Evolutionary conservation across 2,888 invertebrate species (phyloP).

Genomic region (Ametastegia equiseti): DNA sequence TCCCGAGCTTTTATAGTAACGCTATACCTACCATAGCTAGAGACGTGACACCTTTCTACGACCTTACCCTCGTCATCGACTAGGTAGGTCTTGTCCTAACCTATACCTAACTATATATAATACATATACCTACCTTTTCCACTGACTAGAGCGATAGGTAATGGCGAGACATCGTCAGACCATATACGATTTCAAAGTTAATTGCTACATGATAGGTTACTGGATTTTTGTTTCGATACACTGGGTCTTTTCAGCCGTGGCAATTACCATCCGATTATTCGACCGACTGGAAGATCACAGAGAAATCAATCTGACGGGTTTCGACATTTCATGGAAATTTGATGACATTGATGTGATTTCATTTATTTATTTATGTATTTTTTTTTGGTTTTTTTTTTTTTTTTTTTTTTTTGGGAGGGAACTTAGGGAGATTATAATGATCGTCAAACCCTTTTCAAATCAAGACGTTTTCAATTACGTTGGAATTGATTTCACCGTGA

Average conservation of each 20-base stretch:
- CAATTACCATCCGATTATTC: not conserved
- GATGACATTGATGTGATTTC: too few species aligned
- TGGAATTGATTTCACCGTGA: constrained; percentile 35
- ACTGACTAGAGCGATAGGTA: not conserved
- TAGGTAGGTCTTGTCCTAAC: not conserved
- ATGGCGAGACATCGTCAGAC: constrained; percentile 12
- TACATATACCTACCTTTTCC: not conserved
- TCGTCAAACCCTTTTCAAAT: constrained; percentile 40
- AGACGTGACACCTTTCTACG: constrained; percentile 21
- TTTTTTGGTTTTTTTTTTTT: not conserved
- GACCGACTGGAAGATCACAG: not conserved
- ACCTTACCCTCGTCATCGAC: constrained; percentile 36
- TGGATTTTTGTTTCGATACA: not conserved
- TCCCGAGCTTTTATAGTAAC: not conserved
- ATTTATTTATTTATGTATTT: too few species aligned
- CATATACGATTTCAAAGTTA: constrained; percentile 41
- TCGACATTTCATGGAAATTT: too few species aligned
- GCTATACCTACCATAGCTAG: not conserved
- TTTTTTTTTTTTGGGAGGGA: not conserved
- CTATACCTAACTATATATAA: too few species aligned
- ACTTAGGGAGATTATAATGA: constrained; percentile 18
- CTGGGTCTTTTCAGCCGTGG: not conserved
- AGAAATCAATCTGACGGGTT: not conserved
- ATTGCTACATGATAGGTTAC: constrained; percentile 7
- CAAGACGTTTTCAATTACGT: constrained; percentile 42